Percentiles rank a stretch among this genome's conserved stretches.
Conservation (phyloP, 53 echinoderm and acorn worm species). For the Holothuria leucospilota region DNA sequence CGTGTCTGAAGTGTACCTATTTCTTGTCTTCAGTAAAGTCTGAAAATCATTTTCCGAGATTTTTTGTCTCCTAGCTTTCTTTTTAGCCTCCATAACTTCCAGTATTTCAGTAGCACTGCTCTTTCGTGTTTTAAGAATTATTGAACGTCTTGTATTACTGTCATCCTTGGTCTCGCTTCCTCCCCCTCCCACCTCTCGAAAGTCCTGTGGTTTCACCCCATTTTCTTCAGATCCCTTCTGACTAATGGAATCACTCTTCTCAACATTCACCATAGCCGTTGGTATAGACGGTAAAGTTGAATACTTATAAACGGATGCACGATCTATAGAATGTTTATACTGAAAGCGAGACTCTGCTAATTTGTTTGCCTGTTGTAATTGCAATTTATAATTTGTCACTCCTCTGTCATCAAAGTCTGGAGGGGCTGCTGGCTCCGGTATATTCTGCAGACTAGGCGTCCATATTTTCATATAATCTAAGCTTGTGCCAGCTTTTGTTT, state of each 20-base stretch:
- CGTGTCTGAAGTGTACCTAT: slow-evolving; percentile 75
- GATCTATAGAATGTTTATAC: background rate
- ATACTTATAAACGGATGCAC: slow-evolving; percentile 2
- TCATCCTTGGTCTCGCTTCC: too few relatives aligned
- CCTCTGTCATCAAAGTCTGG: slow-evolving; percentile 76
- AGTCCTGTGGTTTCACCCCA: too few relatives aligned
- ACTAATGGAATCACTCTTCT: too few relatives aligned
- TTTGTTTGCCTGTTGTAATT: slow-evolving; percentile 80
- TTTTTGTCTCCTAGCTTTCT: slow-evolving; percentile 67
- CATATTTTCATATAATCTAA: slow-evolving; percentile 72
- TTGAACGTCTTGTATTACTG: too few relatives aligned
- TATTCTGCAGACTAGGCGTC: slow-evolving; percentile 70
- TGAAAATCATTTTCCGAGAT: slow-evolving; percentile 65
- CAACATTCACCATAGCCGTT: background rate
- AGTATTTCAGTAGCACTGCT: slow-evolving; percentile 66
- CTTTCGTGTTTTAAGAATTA: background rate
- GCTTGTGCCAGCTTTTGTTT: background rate
- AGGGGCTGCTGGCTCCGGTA: slow-evolving; percentile 53
- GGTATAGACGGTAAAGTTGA: slow-evolving; percentile 4
- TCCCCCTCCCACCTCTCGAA: too few relatives aligned
- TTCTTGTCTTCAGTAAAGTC: slow-evolving; percentile 77
- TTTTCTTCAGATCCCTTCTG: too few relatives aligned
- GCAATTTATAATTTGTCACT: slow-evolving; percentile 83
- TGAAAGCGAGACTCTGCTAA: slow-evolving; percentile 60
- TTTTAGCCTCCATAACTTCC: slow-evolving; percentile 70